phyloP scores from a whole-genome alignment of 2,113 vertebrate species.

The Corythoichthys haematopterus region DNA sequence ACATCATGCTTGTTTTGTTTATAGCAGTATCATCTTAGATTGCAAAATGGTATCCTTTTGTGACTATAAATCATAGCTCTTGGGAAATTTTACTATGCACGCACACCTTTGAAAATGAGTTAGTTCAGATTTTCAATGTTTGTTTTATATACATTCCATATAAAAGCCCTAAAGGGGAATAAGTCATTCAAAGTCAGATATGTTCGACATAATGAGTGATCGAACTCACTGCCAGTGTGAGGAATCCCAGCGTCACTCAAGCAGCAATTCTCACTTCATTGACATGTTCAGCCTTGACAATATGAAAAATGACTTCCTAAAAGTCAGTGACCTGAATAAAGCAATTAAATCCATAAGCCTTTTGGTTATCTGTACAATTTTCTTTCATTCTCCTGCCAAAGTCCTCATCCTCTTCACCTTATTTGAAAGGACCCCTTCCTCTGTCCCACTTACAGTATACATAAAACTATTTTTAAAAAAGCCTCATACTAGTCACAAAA shows the following conservation, averaged over 20 bases:
- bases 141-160: slow-evolving; percentile 39
- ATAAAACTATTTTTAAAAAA: slow-evolving; percentile 44
- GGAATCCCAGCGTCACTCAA: slow-evolving; percentile 58
- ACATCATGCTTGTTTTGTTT: too few species aligned
- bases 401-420: slow-evolving; percentile 42
- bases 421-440: slow-evolving; percentile 28
- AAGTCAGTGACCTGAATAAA: slow-evolving; percentile 60
- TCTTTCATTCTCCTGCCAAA: slow-evolving; percentile 27
- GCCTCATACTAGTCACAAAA: slow-evolving; percentile 57
- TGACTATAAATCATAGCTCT: too few species aligned
- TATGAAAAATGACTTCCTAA: slow-evolving; percentile 56
- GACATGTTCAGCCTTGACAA: slow-evolving; percentile 57
- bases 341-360: slow-evolving; percentile 57
- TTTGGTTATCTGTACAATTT: slow-evolving; percentile 52
- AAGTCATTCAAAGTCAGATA: slow-evolving; percentile 29
- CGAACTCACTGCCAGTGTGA: slow-evolving; percentile 36
- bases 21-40: too few species aligned
- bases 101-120: too few species aligned
- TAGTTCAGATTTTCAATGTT: too few species aligned
- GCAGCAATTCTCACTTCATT: slow-evolving; percentile 37
- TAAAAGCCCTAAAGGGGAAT: slow-evolving; percentile 25
- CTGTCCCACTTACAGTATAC: slow-evolving; percentile 26
- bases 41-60: too few species aligned
- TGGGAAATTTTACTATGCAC: too few species aligned
- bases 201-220: slow-evolving; percentile 45